phyloP scores from a whole-genome alignment of 2,113 vertebrate genomes.

The Sinocyclocheilus grahami region DNA sequence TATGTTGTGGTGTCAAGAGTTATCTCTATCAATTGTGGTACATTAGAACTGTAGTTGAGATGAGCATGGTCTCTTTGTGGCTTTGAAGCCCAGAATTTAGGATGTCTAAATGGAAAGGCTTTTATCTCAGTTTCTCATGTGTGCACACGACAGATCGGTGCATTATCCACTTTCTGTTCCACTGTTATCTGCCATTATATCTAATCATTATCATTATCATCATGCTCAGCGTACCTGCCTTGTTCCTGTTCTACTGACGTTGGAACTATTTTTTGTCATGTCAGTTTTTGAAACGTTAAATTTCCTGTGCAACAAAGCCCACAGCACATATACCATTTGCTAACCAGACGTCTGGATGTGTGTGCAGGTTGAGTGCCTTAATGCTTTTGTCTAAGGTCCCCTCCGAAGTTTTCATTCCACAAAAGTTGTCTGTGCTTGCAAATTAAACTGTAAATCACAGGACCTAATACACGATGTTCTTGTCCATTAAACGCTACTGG shows the following conservation, averaged over 20 bases:
- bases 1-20: not conserved
- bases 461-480: not conserved
- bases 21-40: constrained; percentile 8
- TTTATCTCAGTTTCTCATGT: constrained; percentile 40
- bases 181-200: constrained; percentile 41
- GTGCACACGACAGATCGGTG: constrained; percentile 5
- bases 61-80: constrained; percentile 30
- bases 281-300: not conserved
- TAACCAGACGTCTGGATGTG: not conserved
- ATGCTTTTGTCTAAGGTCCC: not conserved
- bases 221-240: constrained; percentile 1
- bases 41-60: constrained; percentile 32
- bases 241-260: not conserved
- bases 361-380: not conserved
- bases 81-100: constrained; percentile 32
- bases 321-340: not conserved
- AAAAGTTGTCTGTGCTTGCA: not conserved
- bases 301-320: not conserved
- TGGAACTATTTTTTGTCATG: constrained; percentile 3
- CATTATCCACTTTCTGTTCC: constrained; percentile 40
- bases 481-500: constrained; percentile 9
- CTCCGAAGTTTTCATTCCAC: not conserved
- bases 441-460: constrained; percentile 29
- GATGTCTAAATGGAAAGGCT: constrained; percentile 37
- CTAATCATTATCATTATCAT: constrained; percentile 40